Conservation (phyloP, 2,113 vertebrate species). For the Perca schrenkii region DNA sequence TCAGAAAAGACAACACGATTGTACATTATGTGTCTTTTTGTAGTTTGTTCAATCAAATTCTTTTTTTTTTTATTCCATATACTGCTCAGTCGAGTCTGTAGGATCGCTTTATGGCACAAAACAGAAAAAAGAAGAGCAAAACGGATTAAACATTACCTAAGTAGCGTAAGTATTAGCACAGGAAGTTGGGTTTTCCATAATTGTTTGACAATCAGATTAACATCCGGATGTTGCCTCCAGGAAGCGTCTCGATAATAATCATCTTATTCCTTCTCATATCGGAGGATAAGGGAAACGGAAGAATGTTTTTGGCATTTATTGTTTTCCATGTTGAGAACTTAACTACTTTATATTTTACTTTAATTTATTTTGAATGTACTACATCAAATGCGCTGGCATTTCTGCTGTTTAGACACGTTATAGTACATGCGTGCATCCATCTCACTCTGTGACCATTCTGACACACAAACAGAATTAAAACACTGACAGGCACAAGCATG, state of each 20-base stretch:
- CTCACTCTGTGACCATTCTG: constrained; percentile 2
- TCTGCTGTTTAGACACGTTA: background rate
- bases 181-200: background rate
- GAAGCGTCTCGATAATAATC: background rate
- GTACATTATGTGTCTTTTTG: background rate
- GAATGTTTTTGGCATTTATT: background rate
- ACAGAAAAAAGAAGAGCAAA: background rate
- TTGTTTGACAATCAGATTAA: constrained; percentile 28
- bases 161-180: background rate
- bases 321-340: background rate
- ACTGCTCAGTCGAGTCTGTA: background rate
- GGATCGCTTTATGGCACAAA: background rate
- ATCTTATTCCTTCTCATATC: background rate
- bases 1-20: background rate
- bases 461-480: background rate
- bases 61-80: no score
- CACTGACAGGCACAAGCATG: constrained; percentile 20
- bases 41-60: no score
- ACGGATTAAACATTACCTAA: background rate
- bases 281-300: background rate
- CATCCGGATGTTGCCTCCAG: constrained; percentile 12
- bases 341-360: background rate
- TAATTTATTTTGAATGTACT: background rate
- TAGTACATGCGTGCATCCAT: background rate
- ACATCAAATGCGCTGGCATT: background rate